A percentile compares a stretch with the other conserved stretches of the same genome.
Evolutionary conservation across 2,888 invertebrate species (phyloP).

Genomic region (Coelinius sp.): DNA sequence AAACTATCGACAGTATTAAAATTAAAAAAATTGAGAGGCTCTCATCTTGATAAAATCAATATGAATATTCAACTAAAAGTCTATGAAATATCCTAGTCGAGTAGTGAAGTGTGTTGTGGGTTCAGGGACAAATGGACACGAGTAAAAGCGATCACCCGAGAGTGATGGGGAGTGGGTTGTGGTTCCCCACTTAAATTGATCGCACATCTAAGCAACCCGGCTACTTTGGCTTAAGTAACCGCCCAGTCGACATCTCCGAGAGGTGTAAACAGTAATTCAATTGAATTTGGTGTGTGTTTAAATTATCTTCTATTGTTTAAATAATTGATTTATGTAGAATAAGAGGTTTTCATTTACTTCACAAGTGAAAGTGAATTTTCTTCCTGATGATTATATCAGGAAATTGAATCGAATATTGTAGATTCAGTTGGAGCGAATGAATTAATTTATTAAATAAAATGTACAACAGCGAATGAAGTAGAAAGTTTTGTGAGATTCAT

Average conservation of each 20-base stretch:
- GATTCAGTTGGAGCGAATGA: neutral
- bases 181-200: conserved; percentile 59
- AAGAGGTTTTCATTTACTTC: neutral
- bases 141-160: conserved; percentile 28
- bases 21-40: too few species aligned
- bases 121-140: conserved; percentile 34
- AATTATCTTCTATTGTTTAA: neutral
- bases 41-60: neutral
- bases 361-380: conserved; percentile 6
- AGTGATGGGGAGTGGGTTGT: conserved; percentile 22
- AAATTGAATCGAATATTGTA: too few species aligned
- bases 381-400: neutral
- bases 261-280: neutral
- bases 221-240: conserved; percentile 57
- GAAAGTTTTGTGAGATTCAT: conserved; percentile 36
- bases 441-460: neutral
- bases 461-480: conserved; percentile 35
- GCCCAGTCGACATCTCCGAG: conserved; percentile 51
- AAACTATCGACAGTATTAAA: too few species aligned
- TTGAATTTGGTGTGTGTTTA: neutral
- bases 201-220: conserved; percentile 53
- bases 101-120: conserved; percentile 18
- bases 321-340: neutral
- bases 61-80: neutral
- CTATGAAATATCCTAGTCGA: neutral